Evolutionary conservation across 2,888 invertebrate genomes (phyloP), one percentile per base, ranked within the genome.

Genomic region (Serrognathus titanus): DNA sequence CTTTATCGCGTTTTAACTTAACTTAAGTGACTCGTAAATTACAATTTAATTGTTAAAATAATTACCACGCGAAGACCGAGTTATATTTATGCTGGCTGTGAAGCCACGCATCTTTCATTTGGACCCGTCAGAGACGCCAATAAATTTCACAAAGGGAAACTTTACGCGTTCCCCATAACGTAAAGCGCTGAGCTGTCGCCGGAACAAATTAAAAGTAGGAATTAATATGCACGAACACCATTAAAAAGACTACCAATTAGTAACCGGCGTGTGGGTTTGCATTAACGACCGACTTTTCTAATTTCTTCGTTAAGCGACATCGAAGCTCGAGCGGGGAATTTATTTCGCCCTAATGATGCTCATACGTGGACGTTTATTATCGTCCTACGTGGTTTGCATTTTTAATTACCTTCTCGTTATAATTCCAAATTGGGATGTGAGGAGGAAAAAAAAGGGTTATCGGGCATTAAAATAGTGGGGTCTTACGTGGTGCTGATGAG

Each of bases 401-500:
- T 57, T 57, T 57, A 57, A 57, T 57, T 57, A 57, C 52, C 39
- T 35, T 16, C 57, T 57, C 57, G 57, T 57, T 57, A 57, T 57
- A 48, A 57, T 48, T 56, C 51, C 40, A 47, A 56, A 56, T 48
- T 51, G 13, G 41, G 37, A 48, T 43, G 37, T 47, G 11, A 45
- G 40, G 11, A 40, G 11, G 48, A 37, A 51, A 56, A 52, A 56
- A 47, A 37, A 47, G 40, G 37, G 12, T 46, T 24, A 38, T 50
- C 55, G 51, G 40, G 52, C 57, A 48, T 49, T 57, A 57, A n/a
- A 56, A 56, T 57, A 49, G 51, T 50, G 45, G 48, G 16, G 49
- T 54, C 54, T 48, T 54, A 49, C 52, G 56, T 37, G 57, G 57
- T 54, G 57, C 52, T 57, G 57, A 59, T 56, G 57, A 57, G 59